Evolutionary conservation across 2,113 vertebrate genomes (phyloP).

Genomic region (Daphoenositta chrysoptera): DNA sequence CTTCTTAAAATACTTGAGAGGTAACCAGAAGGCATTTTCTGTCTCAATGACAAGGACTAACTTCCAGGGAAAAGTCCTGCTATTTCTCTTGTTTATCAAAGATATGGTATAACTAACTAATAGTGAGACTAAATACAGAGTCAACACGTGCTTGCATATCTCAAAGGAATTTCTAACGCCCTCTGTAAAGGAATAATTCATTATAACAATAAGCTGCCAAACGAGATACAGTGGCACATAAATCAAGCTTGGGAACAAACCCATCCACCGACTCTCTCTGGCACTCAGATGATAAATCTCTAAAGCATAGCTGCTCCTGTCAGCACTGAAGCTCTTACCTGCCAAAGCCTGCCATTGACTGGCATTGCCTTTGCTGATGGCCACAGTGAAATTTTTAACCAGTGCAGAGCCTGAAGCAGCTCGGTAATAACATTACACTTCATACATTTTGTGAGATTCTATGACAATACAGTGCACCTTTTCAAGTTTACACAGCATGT

Average conservation of each 20-base stretch:
- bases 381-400: not conserved
- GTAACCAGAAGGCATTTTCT: not conserved
- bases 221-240: not conserved
- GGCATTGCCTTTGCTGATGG: not conserved
- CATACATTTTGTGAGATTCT: not conserved
- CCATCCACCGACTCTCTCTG: not conserved
- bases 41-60: not conserved
- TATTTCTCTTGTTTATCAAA: not conserved
- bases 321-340: not conserved
- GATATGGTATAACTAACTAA: not conserved
- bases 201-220: not conserved
- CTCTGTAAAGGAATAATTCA: not conserved
- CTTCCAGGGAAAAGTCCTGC: not conserved
- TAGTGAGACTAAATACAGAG: not conserved
- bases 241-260: slow-evolving; percentile 11
- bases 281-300: not conserved
- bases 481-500: not conserved
- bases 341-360: not conserved
- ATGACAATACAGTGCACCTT: not conserved
- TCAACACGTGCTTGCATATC: rapidly evolving
- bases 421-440: not conserved
- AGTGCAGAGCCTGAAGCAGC: not conserved
- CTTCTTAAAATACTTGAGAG: not conserved
- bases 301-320: not conserved
- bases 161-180: not conserved